These are phyloP conservation scores for Mastigias papua DNA, from an alignment of 30 jellyfish, hydroid and myxozoan genomes.

Conservation along the genomic window DNA sequence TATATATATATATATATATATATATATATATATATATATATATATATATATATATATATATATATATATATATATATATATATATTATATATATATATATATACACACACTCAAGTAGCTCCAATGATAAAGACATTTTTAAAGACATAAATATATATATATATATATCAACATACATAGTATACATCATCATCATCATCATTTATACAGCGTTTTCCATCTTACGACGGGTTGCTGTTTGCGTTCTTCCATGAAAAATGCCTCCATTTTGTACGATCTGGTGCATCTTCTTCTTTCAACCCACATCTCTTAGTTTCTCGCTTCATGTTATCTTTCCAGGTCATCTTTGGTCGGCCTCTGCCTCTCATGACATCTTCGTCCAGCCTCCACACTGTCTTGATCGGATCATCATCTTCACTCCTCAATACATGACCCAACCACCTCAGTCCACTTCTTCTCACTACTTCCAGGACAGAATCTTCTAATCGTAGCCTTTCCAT, in stretches of 20 bases:
- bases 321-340: conserved; percentile 8
- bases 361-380: conserved; percentile 7
- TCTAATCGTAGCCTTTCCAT: neutral
- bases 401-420: conserved; percentile 1
- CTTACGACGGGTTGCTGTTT: conserved; percentile 16
- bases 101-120: no score
- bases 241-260: neutral
- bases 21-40: no score
- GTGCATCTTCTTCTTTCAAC: neutral
- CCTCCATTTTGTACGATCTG: neutral
- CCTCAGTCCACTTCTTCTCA: neutral
- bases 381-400: conserved; percentile 3
- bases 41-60: no score
- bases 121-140: no score
- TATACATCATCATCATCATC: conserved; percentile 34
- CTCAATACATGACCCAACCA: conserved; percentile 12
- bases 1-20: no score
- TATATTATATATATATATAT: no score
- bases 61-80: no score
- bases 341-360: conserved; percentile 21
- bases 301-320: neutral
- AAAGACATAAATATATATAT: no score
- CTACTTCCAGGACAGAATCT: neutral
- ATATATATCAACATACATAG: no score
- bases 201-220: conserved; percentile 9